Evolutionary conservation across 2,113 vertebrate genomes (phyloP).

Genomic region (Silurus meridionalis): DNA sequence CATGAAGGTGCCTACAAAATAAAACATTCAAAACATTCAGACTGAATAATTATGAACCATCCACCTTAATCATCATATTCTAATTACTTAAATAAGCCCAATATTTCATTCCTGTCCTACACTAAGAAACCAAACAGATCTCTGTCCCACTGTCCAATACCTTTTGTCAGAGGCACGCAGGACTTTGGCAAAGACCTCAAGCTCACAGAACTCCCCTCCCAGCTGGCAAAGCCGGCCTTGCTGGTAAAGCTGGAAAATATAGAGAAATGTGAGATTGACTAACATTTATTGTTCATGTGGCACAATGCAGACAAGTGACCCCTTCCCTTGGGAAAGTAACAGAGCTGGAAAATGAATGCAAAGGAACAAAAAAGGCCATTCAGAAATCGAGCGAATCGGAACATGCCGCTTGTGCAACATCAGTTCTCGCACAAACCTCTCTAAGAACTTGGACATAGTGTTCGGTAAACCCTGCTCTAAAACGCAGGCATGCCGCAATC

Average conservation of each 20-base stretch:
- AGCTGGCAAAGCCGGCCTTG: slow-evolving; percentile 97
- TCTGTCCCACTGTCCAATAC: slow-evolving; percentile 65
- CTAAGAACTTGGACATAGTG: background rate
- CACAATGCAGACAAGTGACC: slow-evolving; percentile 34
- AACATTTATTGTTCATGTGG: slow-evolving; percentile 20
- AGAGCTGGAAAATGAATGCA: slow-evolving; percentile 19
- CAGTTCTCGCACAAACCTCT: background rate
- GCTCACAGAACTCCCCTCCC: slow-evolving; percentile 98
- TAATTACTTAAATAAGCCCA: background rate
- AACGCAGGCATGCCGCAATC: background rate
- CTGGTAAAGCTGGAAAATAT: slow-evolving; percentile 88
- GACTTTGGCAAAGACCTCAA: slow-evolving; percentile 99
- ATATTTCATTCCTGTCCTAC: background rate
- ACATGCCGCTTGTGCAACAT: slow-evolving; percentile 33
- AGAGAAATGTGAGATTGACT: slow-evolving; percentile 35
- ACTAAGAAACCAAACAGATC: background rate
- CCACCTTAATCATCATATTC: background rate
- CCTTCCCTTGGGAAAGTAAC: slow-evolving; percentile 26
- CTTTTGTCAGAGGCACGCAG: slow-evolving; percentile 97
- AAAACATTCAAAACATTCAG: background rate
- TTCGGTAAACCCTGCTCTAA: background rate
- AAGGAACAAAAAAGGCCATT: slow-evolving; percentile 35
- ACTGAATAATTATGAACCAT: background rate
- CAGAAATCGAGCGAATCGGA: background rate
- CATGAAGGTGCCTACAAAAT: background rate